A percentile compares a stretch with the other conserved stretches of the same genome.
phyloP scores from a whole-genome alignment of 2,888 invertebrate species.

The Automeris io region DNA sequence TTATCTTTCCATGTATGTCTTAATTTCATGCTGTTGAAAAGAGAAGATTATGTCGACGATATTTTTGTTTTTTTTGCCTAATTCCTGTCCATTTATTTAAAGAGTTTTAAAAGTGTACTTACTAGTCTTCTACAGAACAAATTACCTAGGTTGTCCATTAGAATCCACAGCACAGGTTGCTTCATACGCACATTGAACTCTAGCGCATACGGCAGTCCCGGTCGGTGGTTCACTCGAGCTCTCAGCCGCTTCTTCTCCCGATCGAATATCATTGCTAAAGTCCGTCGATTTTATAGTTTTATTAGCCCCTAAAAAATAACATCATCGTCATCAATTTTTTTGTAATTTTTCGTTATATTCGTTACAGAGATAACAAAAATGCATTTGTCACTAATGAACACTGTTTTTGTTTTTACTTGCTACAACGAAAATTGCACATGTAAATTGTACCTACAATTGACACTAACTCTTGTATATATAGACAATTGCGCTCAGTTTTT shows the following conservation, averaged over 20 bases:
- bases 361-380: too few relatives aligned
- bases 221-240: slow-evolving; percentile 43
- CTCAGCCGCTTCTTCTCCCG: slow-evolving; percentile 43
- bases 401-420: too few relatives aligned
- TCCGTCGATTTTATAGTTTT: slow-evolving; percentile 44
- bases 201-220: slow-evolving; percentile 84
- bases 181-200: slow-evolving; percentile 89
- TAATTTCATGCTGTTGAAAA: too few relatives aligned
- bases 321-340: too few relatives aligned
- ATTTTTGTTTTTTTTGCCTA: neutral
- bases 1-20: too few relatives aligned
- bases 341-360: too few relatives aligned
- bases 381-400: too few relatives aligned
- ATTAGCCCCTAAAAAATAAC: slow-evolving; percentile 46
- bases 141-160: slow-evolving; percentile 71
- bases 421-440: too few relatives aligned
- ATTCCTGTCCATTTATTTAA: neutral
- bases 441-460: too few relatives aligned
- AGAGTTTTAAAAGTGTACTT: neutral
- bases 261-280: slow-evolving; percentile 51
- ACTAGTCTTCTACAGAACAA: neutral
- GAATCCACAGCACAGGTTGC: slow-evolving; percentile 89
- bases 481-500: too few relatives aligned
- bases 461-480: too few relatives aligned
- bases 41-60: too few relatives aligned